Evolutionary conservation across 2,797 vertebrate species (phyloP), one percentile per base, ranked within the genome.

Genomic region (Cichlasoma orientale): DNA sequence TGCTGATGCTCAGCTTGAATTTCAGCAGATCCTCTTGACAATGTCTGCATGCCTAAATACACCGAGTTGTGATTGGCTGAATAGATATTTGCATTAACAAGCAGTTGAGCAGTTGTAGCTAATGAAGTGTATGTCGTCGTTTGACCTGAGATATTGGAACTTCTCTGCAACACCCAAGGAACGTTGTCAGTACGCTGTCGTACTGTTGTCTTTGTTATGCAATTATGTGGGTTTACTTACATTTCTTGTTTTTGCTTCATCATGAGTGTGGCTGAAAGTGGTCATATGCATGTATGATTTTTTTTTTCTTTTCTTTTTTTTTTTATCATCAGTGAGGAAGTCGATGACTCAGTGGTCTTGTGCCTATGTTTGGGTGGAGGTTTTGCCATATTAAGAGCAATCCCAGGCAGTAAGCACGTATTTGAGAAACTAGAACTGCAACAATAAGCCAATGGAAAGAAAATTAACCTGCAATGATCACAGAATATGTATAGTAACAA

Each of bases 241-340:
- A 47, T 61, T 19, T 36, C 7, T 69, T 55, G 27, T 36, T 56
- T 72, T 44, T 16, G 21, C 53, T 77, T 16, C 6, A 19, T 47
- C 21, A 9, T 71, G 19, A 68, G 53, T 61, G 19, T 29, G 11
- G 70, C 16, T 75, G 33, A 59, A 33, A 63, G 29, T 7, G 44
- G 25, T 72, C 59, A 57, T 23, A 57, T 23, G n/a, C 16, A 29
- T 71, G 7, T 27, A 33, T 72, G 29, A 53, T 66, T 56, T 54
- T 59, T 29, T 13, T 16, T 13, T 57, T 38, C 3, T 25, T 44
- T 63, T 21, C 25, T 63, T 44, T 14, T 41, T 63, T 14, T 41
- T 41, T 63, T 14, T 55, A 41, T n/a, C n/a, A 63, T 63, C 23
- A 16, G 36, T 41, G 53, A 66, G 71, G 54, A 84, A 78, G 71